These are phyloP conservation scores for Eustalomyia histrio DNA, from an alignment of 2,888 invertebrate genomes.

Conservation along the genomic window DNA sequence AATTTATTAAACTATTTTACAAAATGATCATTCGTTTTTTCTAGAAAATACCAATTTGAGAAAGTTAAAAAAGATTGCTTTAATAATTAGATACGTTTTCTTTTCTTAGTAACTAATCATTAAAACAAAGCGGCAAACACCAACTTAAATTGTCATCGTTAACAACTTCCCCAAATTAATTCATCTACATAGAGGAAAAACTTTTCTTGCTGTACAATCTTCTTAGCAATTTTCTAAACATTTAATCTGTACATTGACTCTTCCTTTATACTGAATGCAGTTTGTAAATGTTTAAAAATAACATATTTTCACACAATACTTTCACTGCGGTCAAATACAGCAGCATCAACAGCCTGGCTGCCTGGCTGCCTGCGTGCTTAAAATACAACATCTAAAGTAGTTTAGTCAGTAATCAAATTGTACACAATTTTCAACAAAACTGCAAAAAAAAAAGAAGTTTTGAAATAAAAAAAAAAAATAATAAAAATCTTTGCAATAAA, in stretches of 20 bases:
- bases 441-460: slow-evolving; percentile 24
- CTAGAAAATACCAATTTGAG: slow-evolving; percentile 31
- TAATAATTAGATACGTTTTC: slow-evolving; percentile 53
- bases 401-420: slow-evolving; percentile 58
- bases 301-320: slow-evolving; percentile 65
- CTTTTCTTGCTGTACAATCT: slow-evolving; percentile 32
- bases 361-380: neutral
- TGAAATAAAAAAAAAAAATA: slow-evolving; percentile 33
- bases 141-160: slow-evolving; percentile 53
- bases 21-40: no score
- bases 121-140: slow-evolving; percentile 19
- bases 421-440: slow-evolving; percentile 52
- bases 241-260: slow-evolving; percentile 60
- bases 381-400: slow-evolving; percentile 43
- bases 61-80: slow-evolving; percentile 52
- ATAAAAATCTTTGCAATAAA: slow-evolving; percentile 54
- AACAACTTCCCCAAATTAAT: slow-evolving; percentile 53
- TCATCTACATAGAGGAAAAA: slow-evolving; percentile 53
- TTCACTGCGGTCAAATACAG: slow-evolving; percentile 65
- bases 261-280: slow-evolving; percentile 38
- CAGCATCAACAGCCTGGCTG: slow-evolving; percentile 22
- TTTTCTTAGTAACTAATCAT: slow-evolving; percentile 40
- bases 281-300: slow-evolving; percentile 39
- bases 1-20: no score
- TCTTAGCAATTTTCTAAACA: slow-evolving; percentile 52